These are phyloP conservation scores for Teinopalpus imperialis DNA, from an alignment of 2,888 invertebrate genomes.

Conservation along the genomic window DNA sequence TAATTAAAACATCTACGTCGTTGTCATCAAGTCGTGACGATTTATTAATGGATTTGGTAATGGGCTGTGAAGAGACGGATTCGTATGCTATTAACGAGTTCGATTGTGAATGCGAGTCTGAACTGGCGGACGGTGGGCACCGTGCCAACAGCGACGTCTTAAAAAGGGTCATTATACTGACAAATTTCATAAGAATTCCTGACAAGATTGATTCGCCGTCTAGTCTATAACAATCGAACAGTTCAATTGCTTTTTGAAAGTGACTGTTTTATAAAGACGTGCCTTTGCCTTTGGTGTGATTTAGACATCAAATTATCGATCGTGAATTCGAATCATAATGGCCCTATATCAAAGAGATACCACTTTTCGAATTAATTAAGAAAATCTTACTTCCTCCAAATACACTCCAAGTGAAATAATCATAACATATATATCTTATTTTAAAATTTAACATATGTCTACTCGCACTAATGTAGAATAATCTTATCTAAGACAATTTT, in stretches of 20 bases:
- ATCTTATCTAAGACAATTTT: too few relatives aligned
- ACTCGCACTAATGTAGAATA: too few relatives aligned
- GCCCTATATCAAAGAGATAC: too few relatives aligned
- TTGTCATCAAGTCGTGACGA: slow-evolving; percentile 1
- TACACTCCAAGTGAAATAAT: too few relatives aligned
- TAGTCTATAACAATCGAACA: not conserved
- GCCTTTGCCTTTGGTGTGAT: too few relatives aligned
- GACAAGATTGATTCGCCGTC: slow-evolving; percentile 1
- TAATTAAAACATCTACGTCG: not conserved
- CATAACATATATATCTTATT: too few relatives aligned
- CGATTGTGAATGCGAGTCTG: slow-evolving; percentile 4
- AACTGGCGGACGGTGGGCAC: slow-evolving; percentile 38
- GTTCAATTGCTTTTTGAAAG: not conserved
- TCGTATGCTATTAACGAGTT: slow-evolving; percentile 13
- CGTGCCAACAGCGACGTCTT: slow-evolving; percentile 53
- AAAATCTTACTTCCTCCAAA: too few relatives aligned
- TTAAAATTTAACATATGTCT: too few relatives aligned
- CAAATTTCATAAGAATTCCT: slow-evolving; percentile 30
- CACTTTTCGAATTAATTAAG: too few relatives aligned
- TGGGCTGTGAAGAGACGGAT: slow-evolving; percentile 5
- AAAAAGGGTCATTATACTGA: slow-evolving; percentile 58
- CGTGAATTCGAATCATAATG: too few relatives aligned
- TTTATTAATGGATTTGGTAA: slow-evolving; percentile 15
- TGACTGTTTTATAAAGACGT: too few relatives aligned
- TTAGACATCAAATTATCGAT: too few relatives aligned